Evolutionary conservation across 2,888 invertebrate species (phyloP), one percentile per base, ranked within the genome.

Genomic region (Platycheirus rosarum): DNA sequence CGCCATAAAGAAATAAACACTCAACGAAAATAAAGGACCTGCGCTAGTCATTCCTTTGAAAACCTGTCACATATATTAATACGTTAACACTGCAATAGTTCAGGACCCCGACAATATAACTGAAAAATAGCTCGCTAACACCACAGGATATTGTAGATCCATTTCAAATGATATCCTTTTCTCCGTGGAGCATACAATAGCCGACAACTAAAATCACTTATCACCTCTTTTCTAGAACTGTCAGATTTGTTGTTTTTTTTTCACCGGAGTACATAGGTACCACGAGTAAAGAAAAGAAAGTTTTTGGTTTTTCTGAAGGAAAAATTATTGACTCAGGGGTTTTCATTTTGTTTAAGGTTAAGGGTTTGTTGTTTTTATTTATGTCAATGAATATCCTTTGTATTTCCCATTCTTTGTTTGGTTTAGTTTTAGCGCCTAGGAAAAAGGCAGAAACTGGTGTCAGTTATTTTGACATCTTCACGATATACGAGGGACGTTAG

Each of bases 21-120:
- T 8, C 2, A 26, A 9, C 11, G 49, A 37, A 49, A 46, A 26
- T 46, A 51, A 76, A 66, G 63, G 77, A 68, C 71, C 71, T 68
- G 55, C 69, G 70, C 65, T 57, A 35, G 51, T 26, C 44, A 13
- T 32, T 37, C 44, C 14, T 40, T 18, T 14, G 63, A 62, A 55
- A 55, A 66, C 77, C 82, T 77, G 82, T 77, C 82, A 77, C 77
- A 82, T 82, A 80, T 76, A 80, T 80, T 76, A 80, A 76, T 76
- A 77, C 77, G 71, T 82, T 77, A 82, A 77, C 82, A 73, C 82
- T 49, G 70, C 70, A 76, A 80, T 80, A 44, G 46, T 69, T 29
- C 62, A 51, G 63, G 77, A 82, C 69, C 73, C 29, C 16, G 53
- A 44, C 55, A 68, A 62, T 48, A 40, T 20, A 53, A 46, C 35